Conservation (phyloP, 2,888 invertebrate species). For the Caradrina kadenii region DNA sequence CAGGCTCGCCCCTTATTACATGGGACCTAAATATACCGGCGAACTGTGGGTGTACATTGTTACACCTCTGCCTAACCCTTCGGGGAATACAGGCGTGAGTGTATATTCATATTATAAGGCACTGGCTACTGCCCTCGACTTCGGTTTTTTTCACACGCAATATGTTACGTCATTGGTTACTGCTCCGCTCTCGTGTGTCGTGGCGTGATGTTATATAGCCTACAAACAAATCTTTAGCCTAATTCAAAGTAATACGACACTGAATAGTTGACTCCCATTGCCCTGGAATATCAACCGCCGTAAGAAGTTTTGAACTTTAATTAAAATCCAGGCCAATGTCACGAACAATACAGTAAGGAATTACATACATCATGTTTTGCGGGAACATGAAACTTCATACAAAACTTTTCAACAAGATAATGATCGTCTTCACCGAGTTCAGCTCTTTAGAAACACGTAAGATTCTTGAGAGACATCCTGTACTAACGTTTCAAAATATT, state of each 20-base stretch:
- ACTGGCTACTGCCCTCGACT: too few relatives aligned
- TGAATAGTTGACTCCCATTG: constrained; percentile 14
- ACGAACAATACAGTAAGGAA: constrained; percentile 18
- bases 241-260: not conserved
- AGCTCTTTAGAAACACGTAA: constrained; percentile 10
- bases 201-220: too few relatives aligned
- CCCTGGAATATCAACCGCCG: constrained; percentile 11
- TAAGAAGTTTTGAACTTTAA: constrained; percentile 14
- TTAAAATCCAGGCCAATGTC: constrained; percentile 43
- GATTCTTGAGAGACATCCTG: constrained; percentile 20
- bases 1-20: too few relatives aligned
- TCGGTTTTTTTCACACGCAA: too few relatives aligned
- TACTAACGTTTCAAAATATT: constrained; percentile 17
- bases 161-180: too few relatives aligned
- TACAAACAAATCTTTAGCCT: too few relatives aligned
- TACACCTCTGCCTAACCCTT: too few relatives aligned
- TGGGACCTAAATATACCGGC: too few relatives aligned
- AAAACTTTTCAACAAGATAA: constrained; percentile 35
- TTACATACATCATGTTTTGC: constrained; percentile 18
- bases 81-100: too few relatives aligned
- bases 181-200: too few relatives aligned
- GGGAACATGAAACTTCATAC: constrained; percentile 14
- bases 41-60: too few relatives aligned
- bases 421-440: constrained; percentile 23
- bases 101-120: too few relatives aligned